These are phyloP conservation scores for Taenioides sp. DNA, from an alignment of 2,797 vertebrate species.

Conservation along the genomic window DNA sequence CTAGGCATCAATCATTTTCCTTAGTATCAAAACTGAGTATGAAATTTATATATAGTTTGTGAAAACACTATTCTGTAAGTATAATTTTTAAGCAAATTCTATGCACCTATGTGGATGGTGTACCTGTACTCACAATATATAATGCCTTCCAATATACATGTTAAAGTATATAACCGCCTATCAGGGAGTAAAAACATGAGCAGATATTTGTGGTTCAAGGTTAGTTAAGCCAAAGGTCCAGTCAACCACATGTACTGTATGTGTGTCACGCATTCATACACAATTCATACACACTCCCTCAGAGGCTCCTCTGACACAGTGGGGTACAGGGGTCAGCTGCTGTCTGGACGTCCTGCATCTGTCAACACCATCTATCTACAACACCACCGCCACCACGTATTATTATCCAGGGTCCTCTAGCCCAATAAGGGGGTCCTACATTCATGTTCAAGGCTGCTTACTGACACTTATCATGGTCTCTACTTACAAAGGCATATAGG, in stretches of 20 bases:
- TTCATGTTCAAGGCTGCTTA: constrained; percentile 21
- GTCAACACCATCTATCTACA: constrained; percentile 57
- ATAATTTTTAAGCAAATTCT: background rate
- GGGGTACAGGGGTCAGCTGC: constrained; percentile 50
- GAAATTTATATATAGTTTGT: background rate
- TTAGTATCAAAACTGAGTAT: background rate
- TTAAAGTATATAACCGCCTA: background rate
- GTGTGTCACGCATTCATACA: constrained; percentile 39
- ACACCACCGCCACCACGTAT: constrained; percentile 21
- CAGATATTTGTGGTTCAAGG: background rate
- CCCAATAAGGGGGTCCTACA: constrained; percentile 26
- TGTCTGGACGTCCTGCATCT: constrained; percentile 65
- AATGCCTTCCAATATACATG: background rate
- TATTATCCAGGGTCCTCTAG: constrained; percentile 36
- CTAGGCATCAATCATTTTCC: background rate
- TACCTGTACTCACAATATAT: no score
- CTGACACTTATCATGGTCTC: background rate
- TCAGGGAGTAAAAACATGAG: background rate
- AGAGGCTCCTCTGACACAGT: constrained; percentile 39
- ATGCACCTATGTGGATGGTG: background rate
- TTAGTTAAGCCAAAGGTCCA: constrained; percentile 15
- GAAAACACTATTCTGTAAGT: background rate
- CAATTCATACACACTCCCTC: constrained; percentile 40
- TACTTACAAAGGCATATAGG: constrained; percentile 25
- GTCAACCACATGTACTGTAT: background rate